A percentile compares a stretch with the other conserved stretches of the same genome.
Evolutionary conservation across 1,140 invertebrate species (phyloP).

Genomic region (Nomia melanderi): DNA sequence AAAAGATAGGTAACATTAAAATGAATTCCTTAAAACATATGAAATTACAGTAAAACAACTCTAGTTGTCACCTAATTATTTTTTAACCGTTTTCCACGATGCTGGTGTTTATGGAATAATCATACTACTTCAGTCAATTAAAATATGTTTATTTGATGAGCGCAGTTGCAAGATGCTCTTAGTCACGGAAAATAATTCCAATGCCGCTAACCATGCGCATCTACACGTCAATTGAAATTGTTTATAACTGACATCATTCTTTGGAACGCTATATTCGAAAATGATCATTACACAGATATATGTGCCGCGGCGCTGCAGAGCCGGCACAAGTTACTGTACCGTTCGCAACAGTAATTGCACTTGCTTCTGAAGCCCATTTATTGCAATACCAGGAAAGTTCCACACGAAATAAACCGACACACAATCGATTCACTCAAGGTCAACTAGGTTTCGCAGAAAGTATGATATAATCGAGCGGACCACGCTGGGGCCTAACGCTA

Average conservation of each 20-base stretch:
- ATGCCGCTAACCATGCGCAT: conserved; percentile 1
- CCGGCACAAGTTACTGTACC: not conserved
- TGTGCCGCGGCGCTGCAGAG: no score
- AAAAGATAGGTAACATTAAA: no score
- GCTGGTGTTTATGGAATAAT: no score
- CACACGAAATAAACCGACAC: no score
- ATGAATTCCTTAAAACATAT: no score
- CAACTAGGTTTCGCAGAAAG: conserved; percentile 6
- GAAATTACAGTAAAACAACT: no score
- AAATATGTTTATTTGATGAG: not conserved
- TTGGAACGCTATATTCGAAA: not conserved
- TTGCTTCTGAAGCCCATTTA: not conserved
- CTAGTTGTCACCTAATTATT: no score
- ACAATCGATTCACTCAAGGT: conserved; percentile 37
- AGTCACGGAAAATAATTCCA: conserved; percentile 6
- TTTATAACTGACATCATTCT: conserved; percentile 46
- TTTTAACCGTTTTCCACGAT: no score
- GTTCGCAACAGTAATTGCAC: not conserved
- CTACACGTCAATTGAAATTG: conserved; percentile 39
- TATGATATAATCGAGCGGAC: not conserved
- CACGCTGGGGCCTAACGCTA: not conserved
- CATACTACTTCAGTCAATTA: no score
- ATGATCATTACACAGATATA: not conserved
- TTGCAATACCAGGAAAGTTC: not conserved
- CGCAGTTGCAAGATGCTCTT: not conserved